Conservation (phyloP, 2,113 vertebrate species). For the Pseudorhombus dupliciocellatus region DNA sequence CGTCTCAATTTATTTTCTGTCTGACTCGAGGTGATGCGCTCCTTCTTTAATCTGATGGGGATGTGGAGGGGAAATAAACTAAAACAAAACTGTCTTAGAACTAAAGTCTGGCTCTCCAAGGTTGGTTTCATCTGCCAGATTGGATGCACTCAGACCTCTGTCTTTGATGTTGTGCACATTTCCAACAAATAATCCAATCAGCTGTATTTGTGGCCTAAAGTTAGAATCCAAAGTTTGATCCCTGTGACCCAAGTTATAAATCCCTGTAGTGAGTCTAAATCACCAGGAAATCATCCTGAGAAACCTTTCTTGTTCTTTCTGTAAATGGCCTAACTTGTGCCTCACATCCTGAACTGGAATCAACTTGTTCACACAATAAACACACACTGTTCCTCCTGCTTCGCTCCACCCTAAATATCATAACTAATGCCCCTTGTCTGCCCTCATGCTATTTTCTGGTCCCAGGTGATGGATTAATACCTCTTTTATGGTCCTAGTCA, state of each 20-base stretch:
- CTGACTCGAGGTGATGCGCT: slow-evolving; percentile 28
- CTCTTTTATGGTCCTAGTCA: slow-evolving; percentile 15
- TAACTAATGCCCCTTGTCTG: slow-evolving; percentile 30
- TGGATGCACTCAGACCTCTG: neutral
- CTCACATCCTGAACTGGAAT: slow-evolving; percentile 18
- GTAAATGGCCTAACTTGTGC: slow-evolving; percentile 10
- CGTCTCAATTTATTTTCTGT: slow-evolving; percentile 42
- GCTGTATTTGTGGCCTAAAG: slow-evolving; percentile 8
- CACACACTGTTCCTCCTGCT: slow-evolving; percentile 15
- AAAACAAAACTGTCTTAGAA: slow-evolving; percentile 23
- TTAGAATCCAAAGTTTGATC: slow-evolving; percentile 2
- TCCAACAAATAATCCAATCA: neutral
- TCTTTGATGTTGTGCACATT: neutral
- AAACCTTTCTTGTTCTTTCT: neutral
- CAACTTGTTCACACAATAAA: slow-evolving; percentile 14
- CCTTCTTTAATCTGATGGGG: slow-evolving; percentile 48
- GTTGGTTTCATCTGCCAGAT: slow-evolving; percentile 12
- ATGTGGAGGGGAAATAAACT: slow-evolving; percentile 14
- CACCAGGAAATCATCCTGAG: neutral
- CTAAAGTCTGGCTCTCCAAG: slow-evolving; percentile 26
- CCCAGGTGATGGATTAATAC: slow-evolving; percentile 6
- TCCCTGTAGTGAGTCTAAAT: slow-evolving; percentile 2
- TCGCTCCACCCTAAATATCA: slow-evolving; percentile 23
- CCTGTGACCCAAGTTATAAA: neutral
- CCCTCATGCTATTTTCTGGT: slow-evolving; percentile 48